Base-by-base conservation (phyloP, 2,888 invertebrate species). In the Xylocampa areola region DNA sequence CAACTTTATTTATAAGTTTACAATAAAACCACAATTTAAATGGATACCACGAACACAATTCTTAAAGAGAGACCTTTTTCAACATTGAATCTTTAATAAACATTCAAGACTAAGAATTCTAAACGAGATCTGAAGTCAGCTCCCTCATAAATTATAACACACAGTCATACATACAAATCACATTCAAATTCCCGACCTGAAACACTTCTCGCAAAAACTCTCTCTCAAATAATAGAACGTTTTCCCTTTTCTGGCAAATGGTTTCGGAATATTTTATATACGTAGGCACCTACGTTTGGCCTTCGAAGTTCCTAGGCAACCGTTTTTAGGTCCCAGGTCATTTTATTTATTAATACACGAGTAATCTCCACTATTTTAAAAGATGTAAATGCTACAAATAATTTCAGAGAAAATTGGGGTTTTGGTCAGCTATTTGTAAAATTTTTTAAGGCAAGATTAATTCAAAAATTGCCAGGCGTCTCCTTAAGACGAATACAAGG, bases 181-280 rank as follows among this genome's bases (percentile, higher is more conserved):
- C 23, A 37, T 37, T 23, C 4, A 14, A 39, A 25, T 41, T 8
- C 11, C 6, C 27, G 13, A 10, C 14, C 37, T 13, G 30, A 8
- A n/a, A 17, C 10, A 43, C n/a, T 4, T 25, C 14, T 30, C n/a
- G 23, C 11, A 35, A 43, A 30, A 27, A 39, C 2, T 21, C 8
- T 7, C 7, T 5, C n/a, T n/a, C 2, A 23, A 60, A 52, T 51
- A 14, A 48, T 50, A 43, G 6, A 13, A 25, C 7, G 10, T 32
- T 52, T 27, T 13, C 13, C 21, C 14, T 51, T 59, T 33, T 36
- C 39, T 4, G 4, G 25, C 25, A 32, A 63, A 52, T 19, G 4
- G 37, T 32, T 33, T 11, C 33, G 8, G 14, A 53, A 60, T 54
- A 63, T 39, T 53, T 53, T 21, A 32, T 43, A n/a, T n/a, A n/a